Percentiles rank a stretch among this genome's conserved stretches.
These are phyloP conservation scores for Ctenodactylus gundi DNA, from an alignment of 2,113 vertebrate species.

Conservation along the genomic window DNA sequence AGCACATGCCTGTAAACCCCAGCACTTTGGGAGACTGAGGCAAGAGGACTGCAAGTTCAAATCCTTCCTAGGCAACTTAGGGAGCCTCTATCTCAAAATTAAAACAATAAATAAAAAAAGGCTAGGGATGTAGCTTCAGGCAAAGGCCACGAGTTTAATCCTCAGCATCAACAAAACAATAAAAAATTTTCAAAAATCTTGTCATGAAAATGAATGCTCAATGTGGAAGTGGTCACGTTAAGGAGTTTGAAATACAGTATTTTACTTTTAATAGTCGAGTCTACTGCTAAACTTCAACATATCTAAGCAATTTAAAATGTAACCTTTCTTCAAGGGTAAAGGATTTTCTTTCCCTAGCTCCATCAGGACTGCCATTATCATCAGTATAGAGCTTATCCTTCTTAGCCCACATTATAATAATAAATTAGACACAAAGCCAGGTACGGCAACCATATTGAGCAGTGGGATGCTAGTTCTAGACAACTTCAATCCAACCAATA, in stretches of 20 bases:
- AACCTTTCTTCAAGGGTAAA: conserved; percentile 16
- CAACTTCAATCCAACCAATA: conserved; percentile 40
- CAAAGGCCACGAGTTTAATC: background rate
- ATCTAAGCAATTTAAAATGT: background rate
- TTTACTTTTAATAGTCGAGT: background rate
- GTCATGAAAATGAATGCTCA: background rate
- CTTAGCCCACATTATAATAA: background rate
- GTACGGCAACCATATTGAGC: conserved; percentile 14
- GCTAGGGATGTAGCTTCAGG: background rate
- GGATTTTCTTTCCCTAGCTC: conserved; percentile 6
- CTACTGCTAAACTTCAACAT: background rate
- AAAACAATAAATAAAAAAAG: background rate
- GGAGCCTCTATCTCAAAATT: background rate
- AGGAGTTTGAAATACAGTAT: background rate
- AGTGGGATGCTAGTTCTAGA: conserved; percentile 18
- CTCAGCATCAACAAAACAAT: too few relatives aligned
- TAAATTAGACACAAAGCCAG: conserved; percentile 5
- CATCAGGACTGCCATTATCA: background rate
- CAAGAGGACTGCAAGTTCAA: background rate
- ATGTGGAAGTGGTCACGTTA: background rate
- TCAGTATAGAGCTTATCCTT: background rate
- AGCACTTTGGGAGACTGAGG: background rate
- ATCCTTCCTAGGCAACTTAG: background rate
- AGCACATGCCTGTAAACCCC: background rate
- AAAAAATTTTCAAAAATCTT: too few relatives aligned